Percentiles rank a stretch among this genome's conserved stretches.
Conservation (phyloP, 1,140 invertebrate species). For the Semibalanus balanoides region DNA sequence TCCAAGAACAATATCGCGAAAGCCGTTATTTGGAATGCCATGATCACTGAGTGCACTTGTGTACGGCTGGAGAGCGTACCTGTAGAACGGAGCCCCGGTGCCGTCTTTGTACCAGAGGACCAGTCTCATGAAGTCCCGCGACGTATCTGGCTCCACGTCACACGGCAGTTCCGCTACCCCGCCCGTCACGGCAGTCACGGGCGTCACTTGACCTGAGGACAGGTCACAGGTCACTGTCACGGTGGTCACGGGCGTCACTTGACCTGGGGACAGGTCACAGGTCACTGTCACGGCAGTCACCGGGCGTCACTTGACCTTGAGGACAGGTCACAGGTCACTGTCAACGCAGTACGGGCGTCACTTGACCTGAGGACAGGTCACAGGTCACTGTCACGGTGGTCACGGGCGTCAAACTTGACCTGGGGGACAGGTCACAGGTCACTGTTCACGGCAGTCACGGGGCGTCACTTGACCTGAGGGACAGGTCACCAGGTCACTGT, state of each 20-base stretch:
- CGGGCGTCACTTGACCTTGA: too few relatives aligned
- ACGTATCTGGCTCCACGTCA: conserved; percentile 7
- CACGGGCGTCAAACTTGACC: too few relatives aligned
- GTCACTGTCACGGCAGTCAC: neutral
- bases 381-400: too few relatives aligned
- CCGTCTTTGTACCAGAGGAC: conserved; percentile 18
- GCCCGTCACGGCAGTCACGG: conserved; percentile 15
- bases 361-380: too few relatives aligned
- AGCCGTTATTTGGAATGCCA: too few relatives aligned
- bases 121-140: conserved; percentile 13
- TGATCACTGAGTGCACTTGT: too few relatives aligned
- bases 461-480: conserved; percentile 15
- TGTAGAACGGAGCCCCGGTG: conserved; percentile 14
- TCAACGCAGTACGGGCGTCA: too few relatives aligned
- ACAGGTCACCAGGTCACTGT: conserved; percentile 3
- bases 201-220: conserved; percentile 14
- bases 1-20: too few relatives aligned
- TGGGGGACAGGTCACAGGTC: too few relatives aligned
- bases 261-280: conserved; percentile 7
- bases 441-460: conserved; percentile 16
- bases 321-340: too few relatives aligned
- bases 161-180: conserved; percentile 13
- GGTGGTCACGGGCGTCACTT: neutral
- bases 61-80: too few relatives aligned
- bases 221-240: conserved; percentile 4